phyloP scores from a whole-genome alignment of 92 coral and sea anemone genomes.

The Galaxea fascicularis region DNA sequence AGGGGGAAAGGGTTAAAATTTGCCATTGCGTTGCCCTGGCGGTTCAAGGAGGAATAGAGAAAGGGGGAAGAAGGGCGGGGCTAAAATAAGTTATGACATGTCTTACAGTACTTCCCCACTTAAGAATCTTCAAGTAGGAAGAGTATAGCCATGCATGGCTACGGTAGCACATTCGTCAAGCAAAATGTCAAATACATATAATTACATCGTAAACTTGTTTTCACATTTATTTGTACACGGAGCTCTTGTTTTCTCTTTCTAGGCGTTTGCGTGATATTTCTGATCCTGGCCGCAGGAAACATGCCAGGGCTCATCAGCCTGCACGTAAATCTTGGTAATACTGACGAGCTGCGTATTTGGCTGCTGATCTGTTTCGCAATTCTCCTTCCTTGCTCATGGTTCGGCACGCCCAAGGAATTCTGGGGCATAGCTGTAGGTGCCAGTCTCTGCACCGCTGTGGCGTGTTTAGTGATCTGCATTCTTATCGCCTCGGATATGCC shows the following conservation, averaged over 20 bases:
- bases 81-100: no score
- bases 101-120: no score
- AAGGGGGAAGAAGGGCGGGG: no score
- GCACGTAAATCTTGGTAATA: slow-evolving; percentile 41
- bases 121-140: no score
- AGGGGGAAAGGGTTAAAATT: no score
- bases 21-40: no score
- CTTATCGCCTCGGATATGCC: slow-evolving; percentile 80
- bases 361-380: slow-evolving; percentile 78
- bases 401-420: slow-evolving; percentile 96
- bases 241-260: not conserved
- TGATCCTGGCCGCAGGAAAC: slow-evolving; percentile 90
- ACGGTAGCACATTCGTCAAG: no score
- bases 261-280: slow-evolving; percentile 92
- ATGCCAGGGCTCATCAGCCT: slow-evolving; percentile 73
- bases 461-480: slow-evolving; percentile 82
- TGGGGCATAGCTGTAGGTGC: slow-evolving; percentile 96
- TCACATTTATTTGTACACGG: no score
- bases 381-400: slow-evolving; percentile 91
- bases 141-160: no score
- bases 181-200: no score
- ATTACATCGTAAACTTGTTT: no score
- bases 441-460: slow-evolving; percentile 87
- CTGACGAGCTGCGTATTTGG: slow-evolving; percentile 85
- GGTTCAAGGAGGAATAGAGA: no score